Evolutionary conservation across 92 coral and sea anemone genomes (phyloP), one percentile per base, ranked within the genome.

Genomic region (Desmophyllum pertusum): DNA sequence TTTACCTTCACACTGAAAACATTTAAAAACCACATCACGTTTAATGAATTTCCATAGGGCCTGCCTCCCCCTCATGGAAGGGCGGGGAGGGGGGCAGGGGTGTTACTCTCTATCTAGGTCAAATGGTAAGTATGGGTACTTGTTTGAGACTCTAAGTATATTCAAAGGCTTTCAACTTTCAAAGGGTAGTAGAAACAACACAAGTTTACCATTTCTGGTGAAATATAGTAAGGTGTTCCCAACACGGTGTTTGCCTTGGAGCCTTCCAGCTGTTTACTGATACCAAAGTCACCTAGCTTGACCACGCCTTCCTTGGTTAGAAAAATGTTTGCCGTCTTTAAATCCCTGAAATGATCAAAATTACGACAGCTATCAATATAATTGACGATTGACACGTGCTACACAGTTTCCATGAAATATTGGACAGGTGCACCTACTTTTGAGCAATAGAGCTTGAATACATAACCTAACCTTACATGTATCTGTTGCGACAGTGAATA

Each of bases 121-220:
- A n/a, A n/a, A n/a, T n/a, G n/a, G n/a, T n/a, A n/a, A n/a, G n/a
- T n/a, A n/a, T n/a, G n/a, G n/a, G n/a, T n/a, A n/a, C n/a, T n/a
- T n/a, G n/a, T n/a, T n/a, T n/a, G n/a, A n/a, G n/a, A n/a, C n/a
- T n/a, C n/a, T n/a, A n/a, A n/a, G n/a, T n/a, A n/a, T n/a, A n/a
- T n/a, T n/a, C n/a, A n/a, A n/a, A n/a, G n/a, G n/a, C n/a, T n/a
- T n/a, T n/a, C n/a, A n/a, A n/a, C n/a, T n/a, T n/a, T n/a, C n/a
- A n/a, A n/a, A n/a, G n/a, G n/a, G n/a, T n/a, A n/a, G n/a, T n/a
- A n/a, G n/a, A n/a, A n/a, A n/a, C n/a, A n/a, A n/a, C n/a, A n/a
- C n/a, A n/a, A n/a, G n/a, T n/a, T n/a, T 63, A 97, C 99, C 94
- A 97, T 97, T 86, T 97, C 99, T 65, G 99, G 99, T 3, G 99